These are phyloP conservation scores for Pangasius sanitwongsei DNA, from an alignment of 2,797 vertebrate species.

Conservation along the genomic window DNA sequence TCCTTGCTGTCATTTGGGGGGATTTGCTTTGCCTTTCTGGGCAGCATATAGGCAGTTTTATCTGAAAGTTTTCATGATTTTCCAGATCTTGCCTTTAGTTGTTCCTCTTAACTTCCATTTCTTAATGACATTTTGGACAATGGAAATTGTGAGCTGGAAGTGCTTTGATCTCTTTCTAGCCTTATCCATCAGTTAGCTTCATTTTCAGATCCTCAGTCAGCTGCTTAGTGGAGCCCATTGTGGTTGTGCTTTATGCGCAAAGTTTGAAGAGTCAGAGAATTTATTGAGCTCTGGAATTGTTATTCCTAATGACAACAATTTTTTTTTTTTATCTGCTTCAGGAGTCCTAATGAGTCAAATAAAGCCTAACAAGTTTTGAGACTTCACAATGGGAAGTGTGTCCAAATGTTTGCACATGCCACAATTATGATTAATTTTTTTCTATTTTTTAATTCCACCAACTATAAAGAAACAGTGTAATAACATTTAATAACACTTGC, in stretches of 20 bases:
- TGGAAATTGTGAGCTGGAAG: not conserved
- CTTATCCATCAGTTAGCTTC: not conserved
- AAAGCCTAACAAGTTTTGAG: not conserved
- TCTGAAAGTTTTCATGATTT: not conserved
- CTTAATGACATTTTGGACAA: not conserved
- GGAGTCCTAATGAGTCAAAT: not conserved
- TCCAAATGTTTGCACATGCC: not conserved
- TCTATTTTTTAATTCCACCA: not conserved
- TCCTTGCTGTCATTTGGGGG: not conserved
- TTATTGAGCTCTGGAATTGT: not conserved
- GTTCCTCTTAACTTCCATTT: not conserved
- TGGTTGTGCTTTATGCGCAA: too few relatives aligned
- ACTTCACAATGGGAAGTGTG: not conserved
- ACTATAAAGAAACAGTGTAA: not conserved
- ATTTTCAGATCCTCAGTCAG: not conserved
- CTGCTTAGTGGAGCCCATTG: not conserved
- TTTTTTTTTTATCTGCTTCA: not conserved
- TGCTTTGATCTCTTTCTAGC: not conserved
- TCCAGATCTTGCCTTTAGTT: not conserved
- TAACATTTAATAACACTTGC: not conserved
- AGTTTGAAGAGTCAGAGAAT: too few relatives aligned
- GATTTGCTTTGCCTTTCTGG: not conserved
- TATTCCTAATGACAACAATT: not conserved
- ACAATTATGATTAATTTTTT: not conserved
- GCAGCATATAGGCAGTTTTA: not conserved